These are phyloP conservation scores for Lymantria dispar DNA, from an alignment of 2,888 invertebrate species.

Conservation along the genomic window DNA sequence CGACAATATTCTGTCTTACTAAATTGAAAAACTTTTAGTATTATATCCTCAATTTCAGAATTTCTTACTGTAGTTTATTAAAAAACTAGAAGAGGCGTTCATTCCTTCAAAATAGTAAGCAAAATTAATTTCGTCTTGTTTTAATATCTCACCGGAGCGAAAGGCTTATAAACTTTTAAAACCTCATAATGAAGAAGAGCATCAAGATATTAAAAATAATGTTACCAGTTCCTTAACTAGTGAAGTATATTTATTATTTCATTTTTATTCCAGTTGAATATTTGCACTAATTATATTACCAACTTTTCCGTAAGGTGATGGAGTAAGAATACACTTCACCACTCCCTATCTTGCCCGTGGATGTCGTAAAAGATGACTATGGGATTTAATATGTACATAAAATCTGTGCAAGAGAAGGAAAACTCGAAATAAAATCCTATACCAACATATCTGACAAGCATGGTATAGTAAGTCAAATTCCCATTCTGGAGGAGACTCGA, in stretches of 20 bases:
- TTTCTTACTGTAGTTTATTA: constrained; percentile 31
- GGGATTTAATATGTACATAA: too few relatives aligned
- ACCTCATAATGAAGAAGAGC: constrained; percentile 22
- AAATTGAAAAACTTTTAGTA: not conserved
- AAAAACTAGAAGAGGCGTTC: constrained; percentile 26
- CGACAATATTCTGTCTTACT: not conserved
- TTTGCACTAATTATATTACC: not conserved
- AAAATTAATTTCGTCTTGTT: constrained; percentile 50
- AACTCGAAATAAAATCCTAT: too few relatives aligned
- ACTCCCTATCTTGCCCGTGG: too few relatives aligned
- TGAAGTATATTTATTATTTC: too few relatives aligned
- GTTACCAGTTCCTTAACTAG: not conserved
- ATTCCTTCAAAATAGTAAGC: constrained; percentile 36
- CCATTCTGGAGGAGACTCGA: too few relatives aligned
- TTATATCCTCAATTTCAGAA: constrained; percentile 13
- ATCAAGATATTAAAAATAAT: constrained; percentile 28
- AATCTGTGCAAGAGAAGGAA: too few relatives aligned
- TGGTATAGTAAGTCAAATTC: too few relatives aligned
- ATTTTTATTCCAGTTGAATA: too few relatives aligned
- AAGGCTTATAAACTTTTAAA: constrained; percentile 42
- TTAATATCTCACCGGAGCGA: constrained; percentile 45
- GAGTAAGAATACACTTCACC: too few relatives aligned
- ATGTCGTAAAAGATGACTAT: too few relatives aligned
- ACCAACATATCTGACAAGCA: too few relatives aligned
- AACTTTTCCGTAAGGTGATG: too few relatives aligned